phyloP scores from a whole-genome alignment of 1,140 invertebrate genomes.

The Cydia amplana region DNA sequence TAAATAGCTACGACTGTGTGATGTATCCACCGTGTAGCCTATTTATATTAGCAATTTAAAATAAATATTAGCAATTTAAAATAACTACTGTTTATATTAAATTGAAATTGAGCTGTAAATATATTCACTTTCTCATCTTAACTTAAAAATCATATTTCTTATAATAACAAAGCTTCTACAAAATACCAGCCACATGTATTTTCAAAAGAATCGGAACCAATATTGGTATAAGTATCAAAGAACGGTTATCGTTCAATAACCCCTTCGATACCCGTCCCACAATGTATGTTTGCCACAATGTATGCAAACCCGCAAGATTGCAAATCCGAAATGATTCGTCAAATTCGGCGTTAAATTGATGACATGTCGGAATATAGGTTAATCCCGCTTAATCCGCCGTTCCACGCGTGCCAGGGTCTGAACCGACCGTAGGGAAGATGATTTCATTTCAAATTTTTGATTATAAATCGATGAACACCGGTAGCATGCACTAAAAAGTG shows the following conservation, averaged over 20 bases:
- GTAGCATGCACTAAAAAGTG: too few species aligned
- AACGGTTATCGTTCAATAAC: background rate
- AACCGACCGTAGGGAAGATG: background rate
- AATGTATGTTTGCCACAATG: background rate
- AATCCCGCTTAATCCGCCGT: conserved; percentile 2
- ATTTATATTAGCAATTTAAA: too few species aligned
- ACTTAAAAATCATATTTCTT: too few species aligned
- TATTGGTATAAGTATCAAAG: background rate
- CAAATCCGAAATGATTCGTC: conserved; percentile 11
- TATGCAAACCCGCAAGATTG: conserved; percentile 16
- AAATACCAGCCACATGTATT: background rate
- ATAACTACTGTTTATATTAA: background rate
- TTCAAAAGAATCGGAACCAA: background rate
- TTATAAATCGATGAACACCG: too few species aligned
- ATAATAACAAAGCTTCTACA: too few species aligned
- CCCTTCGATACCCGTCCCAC: background rate
- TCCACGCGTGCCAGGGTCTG: background rate
- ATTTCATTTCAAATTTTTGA: too few species aligned
- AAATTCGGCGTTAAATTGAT: conserved; percentile 30
- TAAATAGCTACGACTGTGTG: too few species aligned
- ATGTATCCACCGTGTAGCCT: too few species aligned
- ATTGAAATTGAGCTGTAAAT: too few species aligned
- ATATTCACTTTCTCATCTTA: too few species aligned
- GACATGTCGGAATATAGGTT: conserved; percentile 30
- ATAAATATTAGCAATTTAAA: too few species aligned